phyloP scores from a whole-genome alignment of 1,140 invertebrate species.

The Globodera rostochiensis region DNA sequence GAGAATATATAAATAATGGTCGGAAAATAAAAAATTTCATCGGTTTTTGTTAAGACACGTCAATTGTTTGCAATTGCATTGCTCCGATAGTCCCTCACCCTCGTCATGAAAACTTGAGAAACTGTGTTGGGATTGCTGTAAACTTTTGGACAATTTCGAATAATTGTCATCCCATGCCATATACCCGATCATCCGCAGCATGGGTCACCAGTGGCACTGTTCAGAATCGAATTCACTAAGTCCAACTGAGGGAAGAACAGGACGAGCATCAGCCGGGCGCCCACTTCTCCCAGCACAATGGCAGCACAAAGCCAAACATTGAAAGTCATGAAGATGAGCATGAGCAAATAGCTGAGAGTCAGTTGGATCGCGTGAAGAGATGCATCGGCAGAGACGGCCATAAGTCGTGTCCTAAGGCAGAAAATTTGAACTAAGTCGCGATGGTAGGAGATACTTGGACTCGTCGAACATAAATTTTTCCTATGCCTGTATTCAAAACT shows the following conservation, averaged over 20 bases:
- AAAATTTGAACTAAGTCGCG: not conserved
- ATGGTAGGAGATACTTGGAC: not conserved
- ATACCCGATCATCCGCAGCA: constrained; percentile 34
- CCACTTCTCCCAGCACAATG: constrained; percentile 82
- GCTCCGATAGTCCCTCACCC: too few relatives aligned
- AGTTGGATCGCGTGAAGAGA: constrained; percentile 85
- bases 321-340: constrained; percentile 98
- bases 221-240: constrained; percentile 24
- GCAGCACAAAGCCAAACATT: constrained; percentile 89
- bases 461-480: not conserved
- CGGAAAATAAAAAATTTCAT: too few relatives aligned
- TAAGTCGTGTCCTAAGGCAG: constrained; percentile 33
- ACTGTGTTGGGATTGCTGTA: too few relatives aligned
- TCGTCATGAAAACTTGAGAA: too few relatives aligned
- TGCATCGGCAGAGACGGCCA: constrained; percentile 80
- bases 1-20: too few relatives aligned
- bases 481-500: not conserved
- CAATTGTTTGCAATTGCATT: too few relatives aligned
- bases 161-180: too few relatives aligned
- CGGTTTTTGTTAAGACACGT: too few relatives aligned
- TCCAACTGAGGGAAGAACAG: constrained; percentile 56
- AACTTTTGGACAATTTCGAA: too few relatives aligned
- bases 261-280: constrained; percentile 90
- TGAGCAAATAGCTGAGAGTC: constrained; percentile 85
- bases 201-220: constrained; percentile 26